phyloP scores from a whole-genome alignment of 1,140 invertebrate species.

The Berghia stephanieae region DNA sequence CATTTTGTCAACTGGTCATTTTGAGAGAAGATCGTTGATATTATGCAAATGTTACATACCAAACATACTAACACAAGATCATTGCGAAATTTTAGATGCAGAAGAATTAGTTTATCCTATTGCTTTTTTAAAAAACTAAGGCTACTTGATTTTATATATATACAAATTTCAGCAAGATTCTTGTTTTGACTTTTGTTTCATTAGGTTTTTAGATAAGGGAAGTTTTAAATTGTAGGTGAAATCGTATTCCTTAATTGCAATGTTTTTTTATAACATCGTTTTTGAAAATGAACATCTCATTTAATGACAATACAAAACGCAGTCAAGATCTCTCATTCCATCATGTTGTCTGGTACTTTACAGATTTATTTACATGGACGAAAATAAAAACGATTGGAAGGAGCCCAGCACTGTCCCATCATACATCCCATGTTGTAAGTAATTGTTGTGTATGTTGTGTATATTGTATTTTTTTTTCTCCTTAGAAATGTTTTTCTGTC shows the following conservation, averaged over 20 bases:
- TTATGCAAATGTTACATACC: neutral
- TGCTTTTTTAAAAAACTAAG: no score
- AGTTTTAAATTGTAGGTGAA: neutral
- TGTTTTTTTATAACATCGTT: neutral
- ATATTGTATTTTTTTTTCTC: no score
- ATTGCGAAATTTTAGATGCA: no score
- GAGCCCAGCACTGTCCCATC: constrained; percentile 82
- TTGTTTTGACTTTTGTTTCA: no score
- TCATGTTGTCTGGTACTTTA: constrained; percentile 32
- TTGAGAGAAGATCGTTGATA: constrained; percentile 4
- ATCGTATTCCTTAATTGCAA: neutral
- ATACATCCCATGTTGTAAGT: constrained; percentile 74
- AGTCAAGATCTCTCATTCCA: neutral
- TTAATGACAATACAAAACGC: neutral
- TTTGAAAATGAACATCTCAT: neutral
- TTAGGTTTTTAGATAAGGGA: no score
- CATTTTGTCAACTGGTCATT: neutral
- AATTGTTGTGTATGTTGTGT: no score
- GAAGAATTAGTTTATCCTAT: no score
- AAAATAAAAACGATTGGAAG: constrained; percentile 71
- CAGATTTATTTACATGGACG: constrained; percentile 76
- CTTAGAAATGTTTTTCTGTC: no score
- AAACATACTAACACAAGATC: neutral
- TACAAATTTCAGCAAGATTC: no score
- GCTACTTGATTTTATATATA: no score